Percentiles rank a stretch among this genome's conserved stretches.
Evolutionary conservation across 2,113 vertebrate species (phyloP).

Genomic region (Trochalopteron elliotii): DNA sequence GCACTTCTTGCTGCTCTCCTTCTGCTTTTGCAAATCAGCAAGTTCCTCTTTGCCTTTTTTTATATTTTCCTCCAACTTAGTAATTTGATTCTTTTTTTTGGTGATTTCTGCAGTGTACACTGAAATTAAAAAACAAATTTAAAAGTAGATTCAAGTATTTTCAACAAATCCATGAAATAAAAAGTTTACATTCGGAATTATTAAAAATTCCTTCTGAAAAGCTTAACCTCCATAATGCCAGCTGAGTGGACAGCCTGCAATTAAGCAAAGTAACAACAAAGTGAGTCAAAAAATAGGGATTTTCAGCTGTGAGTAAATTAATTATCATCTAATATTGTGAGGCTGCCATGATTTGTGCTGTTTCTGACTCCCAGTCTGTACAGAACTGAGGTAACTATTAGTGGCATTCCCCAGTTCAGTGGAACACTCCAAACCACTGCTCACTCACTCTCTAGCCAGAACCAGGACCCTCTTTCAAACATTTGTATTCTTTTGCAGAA

Average conservation of each 20-base stretch:
- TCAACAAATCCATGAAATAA: not conserved
- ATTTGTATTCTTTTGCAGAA: not conserved
- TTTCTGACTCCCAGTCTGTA: not conserved
- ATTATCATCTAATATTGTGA: not conserved
- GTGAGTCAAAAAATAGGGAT: not conserved
- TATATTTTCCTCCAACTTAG: constrained; percentile 65
- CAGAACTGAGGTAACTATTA: not conserved
- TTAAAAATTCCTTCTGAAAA: not conserved
- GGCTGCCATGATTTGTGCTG: not conserved
- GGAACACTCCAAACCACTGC: not conserved
- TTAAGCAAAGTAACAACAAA: not conserved
- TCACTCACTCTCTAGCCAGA: not conserved
- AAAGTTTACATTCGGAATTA: not conserved
- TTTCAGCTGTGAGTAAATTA: not conserved
- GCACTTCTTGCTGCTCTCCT: constrained; percentile 55
- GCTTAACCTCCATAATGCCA: not conserved
- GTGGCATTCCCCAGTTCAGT: not conserved
- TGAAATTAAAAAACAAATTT: constrained; percentile 35
- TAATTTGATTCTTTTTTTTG: constrained; percentile 54
- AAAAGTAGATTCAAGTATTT: not conserved
- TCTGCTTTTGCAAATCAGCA: constrained; percentile 65
- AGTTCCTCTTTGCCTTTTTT: constrained; percentile 65
- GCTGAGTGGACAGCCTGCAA: not conserved
- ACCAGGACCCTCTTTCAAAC: not conserved
- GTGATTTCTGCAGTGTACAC: constrained; percentile 55